phyloP scores from a whole-genome alignment of 2,888 invertebrate species.

The Parapristionchus giblindavisi region DNA sequence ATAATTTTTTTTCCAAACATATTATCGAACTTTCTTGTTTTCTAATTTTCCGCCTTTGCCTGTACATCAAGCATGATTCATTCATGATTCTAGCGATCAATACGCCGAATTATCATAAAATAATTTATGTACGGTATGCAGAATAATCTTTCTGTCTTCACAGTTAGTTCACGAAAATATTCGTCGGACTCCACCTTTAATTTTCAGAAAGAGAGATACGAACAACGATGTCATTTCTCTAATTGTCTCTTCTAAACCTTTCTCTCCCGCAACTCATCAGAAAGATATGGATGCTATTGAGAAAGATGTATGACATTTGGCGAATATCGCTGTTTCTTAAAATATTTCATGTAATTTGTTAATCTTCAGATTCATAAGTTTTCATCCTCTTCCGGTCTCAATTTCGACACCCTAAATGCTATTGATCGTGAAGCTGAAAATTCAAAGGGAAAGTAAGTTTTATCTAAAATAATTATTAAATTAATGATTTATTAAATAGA shows the following conservation, averaged over 20 bases:
- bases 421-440: conserved; percentile 19
- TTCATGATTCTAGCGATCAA: no score
- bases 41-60: no score
- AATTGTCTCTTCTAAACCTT: conserved; percentile 1
- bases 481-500: no score
- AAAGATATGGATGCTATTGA: not conserved
- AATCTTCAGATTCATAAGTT: conserved; percentile 8
- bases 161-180: no score
- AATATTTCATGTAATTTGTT: no score
- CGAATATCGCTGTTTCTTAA: not conserved
- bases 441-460: conserved; percentile 6
- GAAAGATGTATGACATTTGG: not conserved
- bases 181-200: no score
- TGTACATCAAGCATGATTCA: no score
- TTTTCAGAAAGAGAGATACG: not conserved
- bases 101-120: no score
- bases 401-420: conserved; percentile 10
- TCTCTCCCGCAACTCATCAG: conserved; percentile 13
- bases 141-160: no score
- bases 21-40: no score
- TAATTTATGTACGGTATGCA: no score
- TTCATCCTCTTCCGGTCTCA: conserved; percentile 11
- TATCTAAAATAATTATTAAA: not conserved
- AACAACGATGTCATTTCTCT: conserved; percentile 2
- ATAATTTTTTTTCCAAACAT: no score